These are phyloP conservation scores for Polietes domitor DNA, from an alignment of 2,888 invertebrate genomes.

Conservation along the genomic window DNA sequence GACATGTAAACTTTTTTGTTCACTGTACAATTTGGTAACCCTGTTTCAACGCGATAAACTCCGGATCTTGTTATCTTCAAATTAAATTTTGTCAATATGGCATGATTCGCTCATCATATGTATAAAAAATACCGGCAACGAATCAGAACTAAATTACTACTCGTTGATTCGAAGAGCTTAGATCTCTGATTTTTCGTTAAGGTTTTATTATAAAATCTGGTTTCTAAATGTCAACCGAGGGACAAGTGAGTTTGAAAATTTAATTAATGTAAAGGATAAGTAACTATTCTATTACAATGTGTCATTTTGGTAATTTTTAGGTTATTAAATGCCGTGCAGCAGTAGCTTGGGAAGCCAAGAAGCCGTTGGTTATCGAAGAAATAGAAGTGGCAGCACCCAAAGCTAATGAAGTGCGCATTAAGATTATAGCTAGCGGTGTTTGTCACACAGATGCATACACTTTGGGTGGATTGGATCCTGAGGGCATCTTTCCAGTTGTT, in stretches of 20 bases:
- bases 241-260: conserved; percentile 70
- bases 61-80: too few relatives aligned
- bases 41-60: too few relatives aligned
- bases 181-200: too few relatives aligned
- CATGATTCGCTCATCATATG: background rate
- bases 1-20: too few relatives aligned
- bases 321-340: conserved; percentile 96
- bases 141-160: background rate
- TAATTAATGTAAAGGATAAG: background rate
- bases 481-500: conserved; percentile 94
- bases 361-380: conserved; percentile 93
- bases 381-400: conserved; percentile 97
- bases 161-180: too few relatives aligned
- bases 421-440: conserved; percentile 89
- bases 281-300: background rate
- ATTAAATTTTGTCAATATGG: background rate
- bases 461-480: conserved; percentile 92
- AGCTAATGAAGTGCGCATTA: conserved; percentile 93
- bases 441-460: conserved; percentile 98
- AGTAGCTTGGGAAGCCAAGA: conserved; percentile 97
- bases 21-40: too few relatives aligned
- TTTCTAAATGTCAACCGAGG: conserved; percentile 70
- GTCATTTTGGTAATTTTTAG: conserved; percentile 80
- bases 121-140: background rate
- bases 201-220: too few relatives aligned